phyloP scores from a whole-genome alignment of 2,797 vertebrate species.

The Xiphophorus birchmanni region DNA sequence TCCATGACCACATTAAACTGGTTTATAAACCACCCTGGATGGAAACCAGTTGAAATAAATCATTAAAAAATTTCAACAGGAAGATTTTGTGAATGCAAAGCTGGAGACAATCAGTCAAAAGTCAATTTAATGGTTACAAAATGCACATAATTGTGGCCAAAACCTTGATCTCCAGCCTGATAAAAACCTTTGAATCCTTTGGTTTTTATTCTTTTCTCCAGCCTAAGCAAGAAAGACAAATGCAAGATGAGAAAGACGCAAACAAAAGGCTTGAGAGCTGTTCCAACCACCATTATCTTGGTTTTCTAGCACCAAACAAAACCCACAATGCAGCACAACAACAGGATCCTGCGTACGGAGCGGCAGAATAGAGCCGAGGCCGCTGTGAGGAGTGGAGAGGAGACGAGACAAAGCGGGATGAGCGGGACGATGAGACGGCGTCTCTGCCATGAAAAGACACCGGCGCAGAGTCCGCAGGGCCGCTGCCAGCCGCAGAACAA shows the following conservation, averaged over 20 bases:
- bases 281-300: slow-evolving; percentile 69
- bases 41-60: not conserved
- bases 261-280: slow-evolving; percentile 55
- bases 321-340: slow-evolving; percentile 68
- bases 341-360: slow-evolving; percentile 60
- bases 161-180: slow-evolving; percentile 45
- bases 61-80: not conserved
- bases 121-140: not conserved
- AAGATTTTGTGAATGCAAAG: not conserved
- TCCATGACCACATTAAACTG: not conserved
- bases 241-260: slow-evolving; percentile 34
- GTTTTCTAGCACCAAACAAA: slow-evolving; percentile 67
- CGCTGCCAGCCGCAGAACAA: slow-evolving; percentile 73
- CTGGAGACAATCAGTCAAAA: not conserved
- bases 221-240: slow-evolving; percentile 30
- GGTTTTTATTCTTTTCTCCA: slow-evolving; percentile 23
- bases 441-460: slow-evolving; percentile 66
- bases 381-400: slow-evolving; percentile 66
- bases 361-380: slow-evolving; percentile 69
- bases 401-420: slow-evolving; percentile 71
- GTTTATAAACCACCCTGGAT: not conserved
- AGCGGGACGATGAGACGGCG: slow-evolving; percentile 58
- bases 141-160: not conserved
- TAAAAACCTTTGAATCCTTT: slow-evolving; percentile 18
- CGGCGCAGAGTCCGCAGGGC: slow-evolving; percentile 67